These are phyloP conservation scores for Caenorhabditis japonica DNA, from an alignment of 2,888 invertebrate species.

Conservation along the genomic window DNA sequence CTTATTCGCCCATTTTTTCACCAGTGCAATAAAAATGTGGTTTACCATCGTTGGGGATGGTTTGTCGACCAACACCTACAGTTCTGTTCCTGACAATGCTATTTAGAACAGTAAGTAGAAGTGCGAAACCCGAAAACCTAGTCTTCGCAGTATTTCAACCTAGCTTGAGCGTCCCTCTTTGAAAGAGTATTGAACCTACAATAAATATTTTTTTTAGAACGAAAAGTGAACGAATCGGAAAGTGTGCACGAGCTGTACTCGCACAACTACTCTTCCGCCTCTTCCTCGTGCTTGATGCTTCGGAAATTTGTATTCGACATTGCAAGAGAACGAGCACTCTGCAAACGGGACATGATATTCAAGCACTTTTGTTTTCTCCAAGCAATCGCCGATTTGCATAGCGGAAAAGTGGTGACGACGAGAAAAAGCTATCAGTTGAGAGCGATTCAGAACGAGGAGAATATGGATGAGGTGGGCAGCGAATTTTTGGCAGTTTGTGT, in stretches of 20 bases:
- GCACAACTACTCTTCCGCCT: conserved; percentile 98
- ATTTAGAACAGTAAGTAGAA: too few relatives aligned
- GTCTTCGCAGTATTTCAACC: too few relatives aligned
- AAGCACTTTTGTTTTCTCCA: conserved; percentile 80
- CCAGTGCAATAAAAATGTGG: too few relatives aligned
- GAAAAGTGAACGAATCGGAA: conserved; percentile 92
- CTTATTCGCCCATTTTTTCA: too few relatives aligned
- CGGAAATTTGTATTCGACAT: conserved; percentile 78
- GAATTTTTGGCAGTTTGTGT: neutral
- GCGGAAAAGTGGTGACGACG: conserved; percentile 76
- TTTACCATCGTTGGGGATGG: too few relatives aligned
- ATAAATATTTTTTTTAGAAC: conserved; percentile 82
- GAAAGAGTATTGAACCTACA: too few relatives aligned
- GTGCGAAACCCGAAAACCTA: too few relatives aligned
- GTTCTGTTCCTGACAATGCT: too few relatives aligned
- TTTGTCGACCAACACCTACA: too few relatives aligned
- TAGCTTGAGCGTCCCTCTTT: too few relatives aligned
- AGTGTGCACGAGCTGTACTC: conserved; percentile 97
- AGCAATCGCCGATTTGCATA: conserved; percentile 70
- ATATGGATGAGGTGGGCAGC: conserved; percentile 84
- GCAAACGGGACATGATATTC: conserved; percentile 85
- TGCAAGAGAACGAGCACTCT: conserved; percentile 72
- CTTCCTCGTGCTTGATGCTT: conserved; percentile 91
- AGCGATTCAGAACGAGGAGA: conserved; percentile 90
- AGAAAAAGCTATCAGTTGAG: conserved; percentile 91